Percentiles rank a stretch among this genome's conserved stretches.
phyloP scores from a whole-genome alignment of 2,888 invertebrate genomes.

The Lepetodrilus schrolli region DNA sequence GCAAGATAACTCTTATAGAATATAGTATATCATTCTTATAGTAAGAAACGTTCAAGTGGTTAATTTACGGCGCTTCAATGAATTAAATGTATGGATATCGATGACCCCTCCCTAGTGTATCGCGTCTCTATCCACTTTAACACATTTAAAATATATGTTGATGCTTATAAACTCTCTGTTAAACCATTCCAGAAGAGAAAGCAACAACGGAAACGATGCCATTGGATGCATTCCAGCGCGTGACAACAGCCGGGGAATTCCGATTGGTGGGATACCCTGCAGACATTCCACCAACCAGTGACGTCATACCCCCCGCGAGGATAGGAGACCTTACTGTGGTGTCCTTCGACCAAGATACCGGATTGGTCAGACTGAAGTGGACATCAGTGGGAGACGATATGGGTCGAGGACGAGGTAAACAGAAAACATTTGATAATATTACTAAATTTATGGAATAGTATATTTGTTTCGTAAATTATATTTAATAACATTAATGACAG shows the following conservation, averaged over 20 bases:
- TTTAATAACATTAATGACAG: not conserved
- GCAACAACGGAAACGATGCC: conserved; percentile 6
- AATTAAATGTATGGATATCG: too few relatives aligned
- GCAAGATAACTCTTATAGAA: too few relatives aligned
- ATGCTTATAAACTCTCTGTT: too few relatives aligned
- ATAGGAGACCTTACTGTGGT: conserved; percentile 43
- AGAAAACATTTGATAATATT: too few relatives aligned
- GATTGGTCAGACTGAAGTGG: conserved; percentile 39
- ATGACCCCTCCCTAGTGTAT: too few relatives aligned
- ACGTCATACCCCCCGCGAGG: conserved; percentile 46
- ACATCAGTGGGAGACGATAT: conserved; percentile 50
- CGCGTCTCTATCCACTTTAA: too few relatives aligned
- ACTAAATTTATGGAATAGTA: too few relatives aligned
- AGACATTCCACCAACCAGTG: not conserved
- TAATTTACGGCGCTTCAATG: too few relatives aligned
- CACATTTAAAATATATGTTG: too few relatives aligned
- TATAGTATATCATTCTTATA: too few relatives aligned
- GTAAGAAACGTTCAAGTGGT: too few relatives aligned
- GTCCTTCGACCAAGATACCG: conserved; percentile 35
- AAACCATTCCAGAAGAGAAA: not conserved
- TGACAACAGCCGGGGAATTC: conserved; percentile 45
- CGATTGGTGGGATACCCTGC: conserved; percentile 38
- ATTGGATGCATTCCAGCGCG: conserved; percentile 43
- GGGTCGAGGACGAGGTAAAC: conserved; percentile 46
- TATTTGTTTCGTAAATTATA: too few relatives aligned